Conservation (phyloP, 2,113 vertebrate species). For the Anas platyrhynchos region DNA sequence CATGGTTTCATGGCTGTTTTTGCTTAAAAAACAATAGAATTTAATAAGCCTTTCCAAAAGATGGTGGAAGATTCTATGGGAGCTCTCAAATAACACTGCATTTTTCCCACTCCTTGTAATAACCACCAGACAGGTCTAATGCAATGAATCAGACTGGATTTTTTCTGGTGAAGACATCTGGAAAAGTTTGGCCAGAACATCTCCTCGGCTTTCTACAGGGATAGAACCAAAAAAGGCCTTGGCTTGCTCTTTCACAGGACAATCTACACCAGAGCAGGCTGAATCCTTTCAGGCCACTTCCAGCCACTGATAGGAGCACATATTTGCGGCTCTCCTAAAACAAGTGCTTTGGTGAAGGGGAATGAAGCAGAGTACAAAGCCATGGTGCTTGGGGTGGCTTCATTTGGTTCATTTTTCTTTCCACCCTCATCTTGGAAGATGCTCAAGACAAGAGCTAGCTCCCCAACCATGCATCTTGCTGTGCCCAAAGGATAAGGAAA, state of each 20-base stretch:
- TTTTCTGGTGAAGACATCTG: conserved; percentile 1
- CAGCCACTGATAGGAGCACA: not conserved
- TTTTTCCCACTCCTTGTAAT: conserved; percentile 17
- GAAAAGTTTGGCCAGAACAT: not conserved
- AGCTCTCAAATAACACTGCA: conserved; percentile 32
- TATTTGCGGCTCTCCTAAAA: not conserved
- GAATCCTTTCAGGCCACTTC: not conserved
- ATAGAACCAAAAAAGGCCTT: not conserved
- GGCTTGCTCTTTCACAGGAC: not conserved
- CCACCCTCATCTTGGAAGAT: not conserved
- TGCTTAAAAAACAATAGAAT: not conserved
- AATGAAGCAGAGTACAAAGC: not conserved
- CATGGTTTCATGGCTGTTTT: not conserved
- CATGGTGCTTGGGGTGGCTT: not conserved
- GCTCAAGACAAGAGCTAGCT: fast-evolving
- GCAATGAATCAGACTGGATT: conserved; percentile 18
- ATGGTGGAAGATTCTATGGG: not conserved
- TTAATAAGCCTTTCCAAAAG: not conserved
- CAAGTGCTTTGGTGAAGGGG: not conserved
- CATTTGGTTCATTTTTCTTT: not conserved
- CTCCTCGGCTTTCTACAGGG: not conserved
- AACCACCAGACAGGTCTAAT: conserved; percentile 40
- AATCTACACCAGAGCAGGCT: not conserved
- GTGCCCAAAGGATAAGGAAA: not conserved
- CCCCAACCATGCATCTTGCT: fast-evolving